A percentile compares a stretch with the other conserved stretches of the same genome.
phyloP scores from a whole-genome alignment of 2,113 vertebrate genomes.

The Saguinus imperator region DNA sequence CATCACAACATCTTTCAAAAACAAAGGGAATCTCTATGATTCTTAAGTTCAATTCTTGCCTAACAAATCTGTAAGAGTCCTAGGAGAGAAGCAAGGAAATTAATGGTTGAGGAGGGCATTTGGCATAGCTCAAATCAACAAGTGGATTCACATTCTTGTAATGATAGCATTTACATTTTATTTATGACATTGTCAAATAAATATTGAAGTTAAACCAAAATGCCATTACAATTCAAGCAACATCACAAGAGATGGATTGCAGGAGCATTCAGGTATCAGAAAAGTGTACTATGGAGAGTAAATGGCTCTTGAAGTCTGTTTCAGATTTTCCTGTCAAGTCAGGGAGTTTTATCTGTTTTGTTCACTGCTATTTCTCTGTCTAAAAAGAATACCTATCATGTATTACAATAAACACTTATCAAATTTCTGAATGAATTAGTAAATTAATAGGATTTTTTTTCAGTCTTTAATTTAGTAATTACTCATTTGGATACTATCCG shows the following conservation, averaged over 20 bases:
- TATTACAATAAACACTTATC: neutral
- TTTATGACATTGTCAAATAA: neutral
- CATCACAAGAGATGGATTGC: neutral
- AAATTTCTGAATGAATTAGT: neutral
- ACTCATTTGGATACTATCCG: neutral
- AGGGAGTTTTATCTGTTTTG: neutral
- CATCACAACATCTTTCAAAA: neutral
- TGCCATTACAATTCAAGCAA: neutral
- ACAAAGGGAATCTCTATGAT: neutral
- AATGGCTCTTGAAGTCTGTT: neutral
- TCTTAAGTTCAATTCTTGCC: neutral
- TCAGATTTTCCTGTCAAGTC: neutral
- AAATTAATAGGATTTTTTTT: neutral
- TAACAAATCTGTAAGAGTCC: neutral
- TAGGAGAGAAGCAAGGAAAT: neutral
- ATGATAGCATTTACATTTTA: neutral
- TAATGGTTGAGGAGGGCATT: neutral
- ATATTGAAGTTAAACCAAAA: neutral
- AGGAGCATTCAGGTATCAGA: neutral
- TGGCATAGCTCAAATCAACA: neutral
- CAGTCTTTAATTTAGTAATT: neutral
- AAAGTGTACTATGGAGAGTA: neutral
- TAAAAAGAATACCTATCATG: neutral
- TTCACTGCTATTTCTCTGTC: neutral
- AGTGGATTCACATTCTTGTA: neutral